Base-by-base conservation (phyloP, 1,140 invertebrate genomes). In the Leguminivora glycinivorella region DNA sequence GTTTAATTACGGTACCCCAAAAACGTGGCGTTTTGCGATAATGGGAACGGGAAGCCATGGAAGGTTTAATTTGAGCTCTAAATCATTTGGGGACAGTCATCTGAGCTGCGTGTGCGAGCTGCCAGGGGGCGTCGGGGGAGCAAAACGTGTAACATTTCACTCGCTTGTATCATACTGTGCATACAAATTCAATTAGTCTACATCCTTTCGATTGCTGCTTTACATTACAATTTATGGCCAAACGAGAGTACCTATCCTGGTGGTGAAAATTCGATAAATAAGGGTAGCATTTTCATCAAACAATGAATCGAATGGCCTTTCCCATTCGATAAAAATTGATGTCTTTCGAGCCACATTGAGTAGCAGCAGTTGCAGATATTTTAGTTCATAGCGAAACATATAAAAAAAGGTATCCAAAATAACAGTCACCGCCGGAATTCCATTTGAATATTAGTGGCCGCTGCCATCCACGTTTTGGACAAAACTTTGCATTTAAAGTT, bases 21-120 rank as follows among this genome's bases (percentile, higher is more conserved):
- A 63, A 63, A 63, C 58, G 58, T 34, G 58, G 58, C 58, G 58
- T 63, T 63, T 63, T 63, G 58, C 26, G 58, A 63, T 63, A 63
- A 34, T 63, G 58, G 58, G 58, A 56, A 70, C 25, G 72, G 69
- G 72, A 60, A 52, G 67, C 56, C 52, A 22, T 60, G 26, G 70
- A 80, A 76, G 75, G 77, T 77, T 78, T 79, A 78, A 77, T 75
- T 79, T 75, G 70, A 68, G 70, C 73, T 74, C 76, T 83, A 82
- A 85, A 84, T 85, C 81, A 86, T 81, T 80, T 78, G 74, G 72
- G 75, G 72, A 69, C 75, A 78, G 71, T 79, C 77, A 79, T 80
- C 72, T 75, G 72, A 80, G 79, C 78, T 82, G 70, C 63, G 74
- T 76, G 73, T 75, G 70, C 76, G 71, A 68, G 67, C 22, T 56